phyloP scores from a whole-genome alignment of 1,140 invertebrate genomes.

The Bombus turneri region DNA sequence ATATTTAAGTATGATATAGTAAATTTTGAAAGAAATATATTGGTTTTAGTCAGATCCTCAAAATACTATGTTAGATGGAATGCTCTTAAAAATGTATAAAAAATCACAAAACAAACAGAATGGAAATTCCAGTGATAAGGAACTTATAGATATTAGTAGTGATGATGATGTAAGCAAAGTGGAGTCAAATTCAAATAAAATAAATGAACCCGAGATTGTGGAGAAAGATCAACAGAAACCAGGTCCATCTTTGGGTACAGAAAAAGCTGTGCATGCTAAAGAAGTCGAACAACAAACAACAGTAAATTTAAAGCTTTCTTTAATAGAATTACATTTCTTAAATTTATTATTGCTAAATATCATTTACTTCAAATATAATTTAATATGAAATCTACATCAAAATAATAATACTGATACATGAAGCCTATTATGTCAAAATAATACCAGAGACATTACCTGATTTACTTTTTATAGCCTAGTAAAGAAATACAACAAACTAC shows the following conservation, averaged over 20 bases:
- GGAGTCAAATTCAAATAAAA: slow-evolving; percentile 52
- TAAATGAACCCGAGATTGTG: not conserved
- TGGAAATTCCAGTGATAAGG: slow-evolving; percentile 81
- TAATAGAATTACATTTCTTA: not conserved
- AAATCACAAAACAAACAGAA: slow-evolving; percentile 72
- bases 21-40: slow-evolving; percentile 21
- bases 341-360: slow-evolving; percentile 33
- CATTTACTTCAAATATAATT: not conserved
- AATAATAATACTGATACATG: not conserved
- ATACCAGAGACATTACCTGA: not conserved
- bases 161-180: slow-evolving; percentile 78
- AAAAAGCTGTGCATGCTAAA: not conserved
- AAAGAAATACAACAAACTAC: slow-evolving; percentile 26
- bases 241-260: not conserved
- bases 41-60: slow-evolving; percentile 72
- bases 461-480: slow-evolving; percentile 49
- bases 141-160: slow-evolving; percentile 82
- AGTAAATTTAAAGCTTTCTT: slow-evolving; percentile 30
- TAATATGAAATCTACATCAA: not conserved
- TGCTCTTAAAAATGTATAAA: slow-evolving; percentile 76
- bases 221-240: slow-evolving; percentile 21
- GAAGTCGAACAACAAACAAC: slow-evolving; percentile 14
- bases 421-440: not conserved
- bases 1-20: slow-evolving; percentile 12
- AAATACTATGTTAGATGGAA: slow-evolving; percentile 61